These are phyloP conservation scores for Drosophila flavopinicola DNA, from an alignment of 2,888 invertebrate genomes.

Conservation along the genomic window DNA sequence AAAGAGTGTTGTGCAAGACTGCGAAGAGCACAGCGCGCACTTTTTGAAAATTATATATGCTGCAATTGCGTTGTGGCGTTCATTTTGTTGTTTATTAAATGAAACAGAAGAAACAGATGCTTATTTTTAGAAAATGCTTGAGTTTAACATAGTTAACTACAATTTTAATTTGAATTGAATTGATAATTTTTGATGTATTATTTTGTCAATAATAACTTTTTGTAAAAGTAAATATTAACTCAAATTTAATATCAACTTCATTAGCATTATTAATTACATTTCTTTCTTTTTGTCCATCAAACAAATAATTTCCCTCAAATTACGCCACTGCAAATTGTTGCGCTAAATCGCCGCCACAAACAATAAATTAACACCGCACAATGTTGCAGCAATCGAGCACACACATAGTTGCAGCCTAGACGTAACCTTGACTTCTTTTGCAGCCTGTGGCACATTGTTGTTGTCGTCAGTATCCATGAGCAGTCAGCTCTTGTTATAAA, in stretches of 20 bases:
- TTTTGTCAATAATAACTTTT: no score
- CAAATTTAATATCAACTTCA: background rate
- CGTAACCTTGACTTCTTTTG: slow-evolving; percentile 54
- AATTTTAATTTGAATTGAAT: no score
- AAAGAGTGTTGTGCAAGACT: slow-evolving; percentile 19
- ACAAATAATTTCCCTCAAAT: slow-evolving; percentile 17
- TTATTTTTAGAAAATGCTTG: background rate
- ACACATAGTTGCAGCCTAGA: slow-evolving; percentile 54
- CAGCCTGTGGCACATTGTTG: slow-evolving; percentile 24
- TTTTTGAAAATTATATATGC: no score
- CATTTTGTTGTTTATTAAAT: background rate
- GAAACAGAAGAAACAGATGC: background rate
- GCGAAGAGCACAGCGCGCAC: background rate
- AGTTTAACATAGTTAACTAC: no score
- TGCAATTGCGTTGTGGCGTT: background rate
- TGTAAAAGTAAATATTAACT: background rate
- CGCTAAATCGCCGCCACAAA: slow-evolving; percentile 40
- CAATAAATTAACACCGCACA: slow-evolving; percentile 66
- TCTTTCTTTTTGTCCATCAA: background rate
- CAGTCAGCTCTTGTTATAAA: slow-evolving; percentile 59
- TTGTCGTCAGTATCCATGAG: slow-evolving; percentile 33
- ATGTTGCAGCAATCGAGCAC: slow-evolving; percentile 35
- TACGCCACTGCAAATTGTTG: slow-evolving; percentile 37
- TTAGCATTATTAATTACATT: background rate
- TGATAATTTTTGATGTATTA: no score